These are phyloP conservation scores for Labeo calbasu DNA, from an alignment of 2,797 vertebrate species.

Conservation along the genomic window DNA sequence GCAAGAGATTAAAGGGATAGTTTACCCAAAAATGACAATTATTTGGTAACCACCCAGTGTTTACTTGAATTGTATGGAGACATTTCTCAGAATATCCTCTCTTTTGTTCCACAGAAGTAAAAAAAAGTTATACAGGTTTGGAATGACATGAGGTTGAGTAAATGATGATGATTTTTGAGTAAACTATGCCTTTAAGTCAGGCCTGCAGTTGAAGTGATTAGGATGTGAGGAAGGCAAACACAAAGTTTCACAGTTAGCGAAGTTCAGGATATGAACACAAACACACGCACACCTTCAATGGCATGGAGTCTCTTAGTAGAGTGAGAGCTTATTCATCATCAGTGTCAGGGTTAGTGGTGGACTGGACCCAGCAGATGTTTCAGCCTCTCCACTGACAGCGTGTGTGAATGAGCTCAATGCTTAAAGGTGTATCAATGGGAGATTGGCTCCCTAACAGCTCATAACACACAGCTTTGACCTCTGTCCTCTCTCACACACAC, in stretches of 20 bases:
- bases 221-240: constrained; percentile 84
- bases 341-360: constrained; percentile 21
- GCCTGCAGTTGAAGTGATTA: constrained; percentile 82
- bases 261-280: constrained; percentile 68
- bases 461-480: constrained; percentile 44
- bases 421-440: constrained; percentile 32
- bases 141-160: background rate
- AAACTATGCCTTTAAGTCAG: background rate
- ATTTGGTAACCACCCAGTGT: background rate
- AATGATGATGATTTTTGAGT: background rate
- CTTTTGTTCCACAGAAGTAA: background rate
- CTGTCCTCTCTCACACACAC: constrained; percentile 20
- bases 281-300: background rate
- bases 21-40: background rate
- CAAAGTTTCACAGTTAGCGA: constrained; percentile 78
- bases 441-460: constrained; percentile 6
- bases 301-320: background rate
- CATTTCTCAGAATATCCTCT: background rate
- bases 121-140: background rate
- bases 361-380: constrained; percentile 16
- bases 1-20: background rate
- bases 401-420: constrained; percentile 59
- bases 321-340: constrained; percentile 31
- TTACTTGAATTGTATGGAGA: background rate
- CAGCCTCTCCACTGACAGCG: background rate